phyloP scores from a whole-genome alignment of 1,140 invertebrate species.

The Charaxes varanes region DNA sequence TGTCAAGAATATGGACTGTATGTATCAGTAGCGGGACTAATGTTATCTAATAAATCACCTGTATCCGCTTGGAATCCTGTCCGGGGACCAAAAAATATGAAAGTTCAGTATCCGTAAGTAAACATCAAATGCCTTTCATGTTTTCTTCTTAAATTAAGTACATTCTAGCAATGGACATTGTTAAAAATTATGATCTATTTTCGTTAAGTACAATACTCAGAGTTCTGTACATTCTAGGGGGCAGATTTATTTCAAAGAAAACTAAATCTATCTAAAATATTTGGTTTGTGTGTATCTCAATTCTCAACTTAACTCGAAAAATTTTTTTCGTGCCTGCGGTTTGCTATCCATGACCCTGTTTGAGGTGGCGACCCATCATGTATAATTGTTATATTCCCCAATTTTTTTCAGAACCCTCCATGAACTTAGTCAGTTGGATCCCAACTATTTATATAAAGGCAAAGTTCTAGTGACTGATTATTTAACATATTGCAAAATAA shows the following conservation, averaged over 20 bases:
- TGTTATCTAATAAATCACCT: conserved; percentile 81
- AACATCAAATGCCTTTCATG: not conserved
- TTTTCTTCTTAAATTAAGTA: no score
- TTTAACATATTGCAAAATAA: conserved; percentile 63
- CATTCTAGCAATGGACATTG: no score
- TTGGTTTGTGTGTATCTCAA: no score
- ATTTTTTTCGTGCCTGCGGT: no score
- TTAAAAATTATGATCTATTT: no score
- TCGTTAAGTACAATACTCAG: no score
- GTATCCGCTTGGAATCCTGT: conserved; percentile 83
- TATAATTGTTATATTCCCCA: conserved; percentile 1
- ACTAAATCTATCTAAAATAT: no score
- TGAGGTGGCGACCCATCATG: no score
- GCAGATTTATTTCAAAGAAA: no score
- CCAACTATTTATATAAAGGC: conserved; percentile 55
- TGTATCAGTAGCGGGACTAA: conserved; percentile 78
- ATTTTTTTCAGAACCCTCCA: conserved; percentile 25
- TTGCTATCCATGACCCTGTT: no score
- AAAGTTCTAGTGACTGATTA: conserved; percentile 64
- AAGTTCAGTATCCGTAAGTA: conserved; percentile 65
- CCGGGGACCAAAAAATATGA: conserved; percentile 72
- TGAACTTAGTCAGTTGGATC: conserved; percentile 27
- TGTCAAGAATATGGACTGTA: conserved; percentile 73
- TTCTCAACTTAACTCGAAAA: no score
- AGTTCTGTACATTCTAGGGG: no score